phyloP scores from a whole-genome alignment of 2,888 invertebrate species.

The Barypeithes pellucidus region DNA sequence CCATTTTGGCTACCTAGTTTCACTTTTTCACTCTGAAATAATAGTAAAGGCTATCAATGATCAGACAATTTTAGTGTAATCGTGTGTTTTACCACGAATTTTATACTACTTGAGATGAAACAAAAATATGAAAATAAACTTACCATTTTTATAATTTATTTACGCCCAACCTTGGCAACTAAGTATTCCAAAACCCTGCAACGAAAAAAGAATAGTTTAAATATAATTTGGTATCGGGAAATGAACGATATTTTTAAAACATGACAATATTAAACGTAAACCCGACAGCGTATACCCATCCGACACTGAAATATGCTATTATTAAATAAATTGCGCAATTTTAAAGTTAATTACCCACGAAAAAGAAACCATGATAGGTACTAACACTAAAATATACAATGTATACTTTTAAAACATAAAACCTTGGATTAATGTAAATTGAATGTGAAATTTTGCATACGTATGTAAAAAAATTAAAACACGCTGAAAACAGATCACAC shows the following conservation, averaged over 20 bases:
- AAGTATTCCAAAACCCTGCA: constrained; percentile 13
- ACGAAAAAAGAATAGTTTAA: neutral
- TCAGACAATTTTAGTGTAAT: too few relatives aligned
- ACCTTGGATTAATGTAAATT: too few relatives aligned
- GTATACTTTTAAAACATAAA: constrained; percentile 5
- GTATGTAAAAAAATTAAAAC: too few relatives aligned
- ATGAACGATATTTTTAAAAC: constrained; percentile 9
- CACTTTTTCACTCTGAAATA: constrained; percentile 57
- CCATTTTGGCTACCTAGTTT: constrained; percentile 54
- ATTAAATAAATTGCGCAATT: neutral
- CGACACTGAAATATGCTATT: neutral
- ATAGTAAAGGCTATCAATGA: constrained; percentile 22
- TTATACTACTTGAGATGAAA: too few relatives aligned
- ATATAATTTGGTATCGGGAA: neutral
- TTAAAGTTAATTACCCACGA: constrained; percentile 2
- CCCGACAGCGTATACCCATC: neutral
- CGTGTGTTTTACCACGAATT: too few relatives aligned
- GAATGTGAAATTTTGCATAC: too few relatives aligned
- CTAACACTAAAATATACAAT: too few relatives aligned
- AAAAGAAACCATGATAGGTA: neutral
- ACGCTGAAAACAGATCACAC: too few relatives aligned
- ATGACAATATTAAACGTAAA: neutral
- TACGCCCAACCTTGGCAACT: neutral
- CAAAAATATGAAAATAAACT: constrained; percentile 3
- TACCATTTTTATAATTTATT: constrained; percentile 1